These are phyloP conservation scores for Hirtodrosophila histrioides DNA, from an alignment of 2,888 invertebrate species.

Conservation along the genomic window DNA sequence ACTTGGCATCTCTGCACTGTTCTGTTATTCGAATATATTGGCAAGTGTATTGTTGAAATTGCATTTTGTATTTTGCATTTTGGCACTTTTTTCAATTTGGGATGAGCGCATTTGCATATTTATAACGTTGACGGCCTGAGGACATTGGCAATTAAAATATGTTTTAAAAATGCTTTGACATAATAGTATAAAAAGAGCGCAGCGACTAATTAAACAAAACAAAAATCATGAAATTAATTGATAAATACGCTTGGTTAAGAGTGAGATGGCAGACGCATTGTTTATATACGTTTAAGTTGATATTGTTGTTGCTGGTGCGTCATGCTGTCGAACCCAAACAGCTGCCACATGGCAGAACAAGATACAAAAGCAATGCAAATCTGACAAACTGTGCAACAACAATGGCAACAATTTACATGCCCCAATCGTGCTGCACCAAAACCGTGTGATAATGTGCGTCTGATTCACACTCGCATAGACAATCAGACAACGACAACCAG, in stretches of 20 bases:
- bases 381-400: slow-evolving; percentile 37
- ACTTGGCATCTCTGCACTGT: background rate
- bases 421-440: slow-evolving; percentile 46
- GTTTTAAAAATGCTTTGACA: slow-evolving; percentile 39
- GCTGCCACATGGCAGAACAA: slow-evolving; percentile 50
- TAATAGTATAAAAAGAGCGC: slow-evolving; percentile 37
- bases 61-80: slow-evolving; percentile 13
- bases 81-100: slow-evolving; percentile 3
- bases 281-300: slow-evolving; percentile 36
- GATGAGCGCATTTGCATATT: slow-evolving; percentile 63
- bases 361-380: slow-evolving; percentile 30
- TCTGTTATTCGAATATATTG: slow-evolving; percentile 10
- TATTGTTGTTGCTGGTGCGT: slow-evolving; percentile 36
- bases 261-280: slow-evolving; percentile 41
- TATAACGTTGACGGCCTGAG: slow-evolving; percentile 33
- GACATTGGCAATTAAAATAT: slow-evolving; percentile 45
- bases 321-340: slow-evolving; percentile 57
- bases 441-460: slow-evolving; percentile 51
- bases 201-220: slow-evolving; percentile 56
- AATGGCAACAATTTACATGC: slow-evolving; percentile 43
- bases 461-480: slow-evolving; percentile 45
- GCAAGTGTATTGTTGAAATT: slow-evolving; percentile 34
- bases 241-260: slow-evolving; percentile 17
- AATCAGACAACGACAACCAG: slow-evolving; percentile 18
- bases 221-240: slow-evolving; percentile 25